Base-by-base conservation (phyloP, 2,797 vertebrate species). In the Eleutherodactylus coqui region DNA sequence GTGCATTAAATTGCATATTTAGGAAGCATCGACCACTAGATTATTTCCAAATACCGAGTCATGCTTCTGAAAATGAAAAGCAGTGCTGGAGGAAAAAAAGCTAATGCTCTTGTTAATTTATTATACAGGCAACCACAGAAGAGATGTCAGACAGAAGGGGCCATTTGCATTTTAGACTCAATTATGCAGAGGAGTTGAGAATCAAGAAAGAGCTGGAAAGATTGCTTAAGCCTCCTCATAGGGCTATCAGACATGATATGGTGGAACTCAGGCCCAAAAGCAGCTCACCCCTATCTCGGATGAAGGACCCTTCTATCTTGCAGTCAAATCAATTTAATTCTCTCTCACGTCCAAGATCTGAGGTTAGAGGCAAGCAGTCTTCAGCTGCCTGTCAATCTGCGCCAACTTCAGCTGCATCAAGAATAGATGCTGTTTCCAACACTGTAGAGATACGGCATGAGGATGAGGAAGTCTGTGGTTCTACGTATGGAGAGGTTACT, bases 141-240 rank as follows among this genome's bases (percentile, higher is more conserved):
- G 85, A 91, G 90, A 93, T 89, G 90, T 84, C 90, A 85, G 80
- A 84, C 64, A 88, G 90, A 78, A 87, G 82, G 0, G 89, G 92
- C 72, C 86, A 83, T 83, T 92, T 89, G 83, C 83, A 83, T 89
- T 87, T 91, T 49, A 87, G 89, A 64, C 84, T 91, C 88, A 94
- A 88, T 85, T 85, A 78, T 75, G 87, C 86, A 75, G 92, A 93
- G 86, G 90, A 94, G 88, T 3, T 88, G 16, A 90, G 75, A 88
- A 43, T 89, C 27, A 89, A 92, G 84, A 92, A 90, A 83, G 90
- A 93, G 62, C 75, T 87, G 10, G 91, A 93, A 83, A 89, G 89
- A 83, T 5, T 91, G 73, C 88, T 90, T 1, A 16, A 84, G 86
- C 85, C 90, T 38, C 90, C 90, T 76, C 92, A 86, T 84, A 88